Base-by-base conservation (phyloP, 2,113 vertebrate genomes). In the Sebastes fasciatus region DNA sequence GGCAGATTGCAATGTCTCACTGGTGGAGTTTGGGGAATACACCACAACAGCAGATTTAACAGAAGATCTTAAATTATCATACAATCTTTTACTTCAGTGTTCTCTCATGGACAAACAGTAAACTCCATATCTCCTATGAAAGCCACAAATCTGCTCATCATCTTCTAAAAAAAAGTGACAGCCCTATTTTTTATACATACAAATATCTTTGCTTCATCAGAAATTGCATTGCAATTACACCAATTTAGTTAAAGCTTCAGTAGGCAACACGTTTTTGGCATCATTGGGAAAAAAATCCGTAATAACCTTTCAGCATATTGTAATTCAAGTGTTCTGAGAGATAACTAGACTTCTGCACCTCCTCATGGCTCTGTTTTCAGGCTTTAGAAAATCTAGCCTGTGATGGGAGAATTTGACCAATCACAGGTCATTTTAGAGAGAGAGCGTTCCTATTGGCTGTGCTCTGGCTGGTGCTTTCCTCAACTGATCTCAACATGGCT, bases 1-100 rank as follows among this genome's bases (percentile, higher is more conserved):
- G 67, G 54, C 23, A 43, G 45, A 70, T 10, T 63, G 42, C 42
- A 16, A 49, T 23, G 57, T 70, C 70, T 67, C 74, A n/a, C 26
- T 21, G 57, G 8, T 19, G 48, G 65, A 77, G 23, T 23, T 1
- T 57, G 64, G 49, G 21, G 21, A 55, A 79, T 2, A 61, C n/a
- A 51, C 58, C 26, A 12, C 8, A 48, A 62, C 74, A 64, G 48
- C 21, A 83, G 58, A 48, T 77, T 57, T 60, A 26, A 64, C 21
- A 54, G 54, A 1, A 23, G 23, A 54, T 48, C 23, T 11, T 54
- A 5, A 46, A 45, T n/a, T 11, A 65, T 66, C 34, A 34, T 45
- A 34, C 21, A 2, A 8, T 55, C n/a, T 43, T 10, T 62, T 17
- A 40, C 62, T 54, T 19, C 9, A 45, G 0, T 13, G 4, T 45